Evolutionary conservation across 1,140 invertebrate genomes (phyloP), one percentile per base, ranked within the genome.

Genomic region (Lordiphosa mommai): DNA sequence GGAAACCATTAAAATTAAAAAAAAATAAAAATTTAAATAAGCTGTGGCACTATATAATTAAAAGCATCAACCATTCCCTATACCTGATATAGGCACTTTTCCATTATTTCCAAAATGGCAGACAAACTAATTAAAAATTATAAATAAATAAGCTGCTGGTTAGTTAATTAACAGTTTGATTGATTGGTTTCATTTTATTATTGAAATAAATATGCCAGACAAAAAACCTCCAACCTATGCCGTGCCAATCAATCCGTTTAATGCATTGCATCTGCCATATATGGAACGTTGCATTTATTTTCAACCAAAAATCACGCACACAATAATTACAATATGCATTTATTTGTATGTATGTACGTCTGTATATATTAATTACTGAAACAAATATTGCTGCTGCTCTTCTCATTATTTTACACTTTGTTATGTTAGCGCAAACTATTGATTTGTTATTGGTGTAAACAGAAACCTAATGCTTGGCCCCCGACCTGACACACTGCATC

Each of bases 111-210:
- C 5, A 5, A 23, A 23, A 12, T 37, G 52, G 12, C 49, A 60
- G 65, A 58, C 76, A 61, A 61, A 61, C 61, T 77, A 84, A 84
- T 82, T 76, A 76, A 64, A 82, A 76, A 55, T 82, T 60, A 61
- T 71, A 80, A 57, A 73, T 66, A 70, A 50, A 76, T 72, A 57
- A 48, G 46, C 61, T 72, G 63, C 32, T 51, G 57, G 71, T 82
- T 76, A 84, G 72, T 84, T 84, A 84, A 84, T 84, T 85, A 85
- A 84, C 63, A 77, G 68, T 70, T 69, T 84, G 77, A 84, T 84
- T 84, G 77, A 77, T 84, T 77, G 68, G 33, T 58, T 59, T 53
- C 43, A 76, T 76, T 82, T 36, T 71, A 34, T 40, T 50, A 58
- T 61, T 60, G 66, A 55, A 68, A 84, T 51, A 61, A 76, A 82